phyloP scores from a whole-genome alignment of 2,113 vertebrate species.

The Sebastes fasciatus region DNA sequence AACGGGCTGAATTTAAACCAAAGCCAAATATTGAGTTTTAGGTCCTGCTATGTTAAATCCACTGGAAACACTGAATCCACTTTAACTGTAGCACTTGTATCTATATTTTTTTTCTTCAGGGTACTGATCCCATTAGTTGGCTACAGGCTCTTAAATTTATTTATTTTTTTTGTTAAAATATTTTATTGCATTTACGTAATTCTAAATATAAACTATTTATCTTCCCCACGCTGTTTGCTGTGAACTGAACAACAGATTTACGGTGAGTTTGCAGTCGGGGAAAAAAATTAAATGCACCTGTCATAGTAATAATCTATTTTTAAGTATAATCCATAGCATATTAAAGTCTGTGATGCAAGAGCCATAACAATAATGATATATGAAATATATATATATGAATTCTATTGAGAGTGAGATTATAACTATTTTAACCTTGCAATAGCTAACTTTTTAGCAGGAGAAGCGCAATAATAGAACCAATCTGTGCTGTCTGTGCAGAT shows the following conservation, averaged over 20 bases:
- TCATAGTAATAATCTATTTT: conserved; percentile 78
- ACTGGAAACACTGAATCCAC: conserved; percentile 62
- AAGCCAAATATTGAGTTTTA: conserved; percentile 65
- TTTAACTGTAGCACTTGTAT: conserved; percentile 72
- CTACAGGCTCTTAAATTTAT: conserved; percentile 47
- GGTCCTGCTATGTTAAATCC: conserved; percentile 47
- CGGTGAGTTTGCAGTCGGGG: conserved; percentile 1
- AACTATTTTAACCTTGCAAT: conserved; percentile 76
- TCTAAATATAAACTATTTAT: conserved; percentile 65
- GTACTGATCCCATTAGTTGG: conserved; percentile 42
- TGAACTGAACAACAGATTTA: conserved; percentile 37
- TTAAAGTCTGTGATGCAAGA: conserved; percentile 70
- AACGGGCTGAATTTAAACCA: conserved; percentile 60
- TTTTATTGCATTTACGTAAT: conserved; percentile 25
- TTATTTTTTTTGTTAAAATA: conserved; percentile 27
- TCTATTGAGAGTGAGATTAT: conserved; percentile 68
- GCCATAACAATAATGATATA: conserved; percentile 71
- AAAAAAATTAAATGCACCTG: conserved; percentile 49
- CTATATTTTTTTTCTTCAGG: conserved; percentile 45
- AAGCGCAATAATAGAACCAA: conserved; percentile 71
- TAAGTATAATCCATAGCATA: conserved; percentile 70
- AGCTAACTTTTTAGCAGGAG: conserved; percentile 68
- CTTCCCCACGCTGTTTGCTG: conserved; percentile 51
- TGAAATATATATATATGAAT: conserved; percentile 61
- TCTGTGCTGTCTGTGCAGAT: conserved; percentile 49